Conservation (phyloP, 2,888 invertebrate genomes). For the Elgonia sp. region DNA sequence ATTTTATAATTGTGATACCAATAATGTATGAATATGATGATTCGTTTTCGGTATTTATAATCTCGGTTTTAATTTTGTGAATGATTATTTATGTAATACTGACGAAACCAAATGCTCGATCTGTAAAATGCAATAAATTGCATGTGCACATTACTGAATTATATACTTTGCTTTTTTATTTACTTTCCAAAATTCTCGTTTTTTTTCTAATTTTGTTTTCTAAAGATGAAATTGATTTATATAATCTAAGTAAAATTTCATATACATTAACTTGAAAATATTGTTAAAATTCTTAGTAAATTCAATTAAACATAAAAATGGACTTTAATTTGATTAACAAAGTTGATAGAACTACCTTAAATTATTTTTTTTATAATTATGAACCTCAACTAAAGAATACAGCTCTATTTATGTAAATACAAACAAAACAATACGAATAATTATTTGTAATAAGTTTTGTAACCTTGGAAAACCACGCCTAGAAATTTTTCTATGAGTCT, state of each 20-base stretch:
- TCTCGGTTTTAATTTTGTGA: neutral
- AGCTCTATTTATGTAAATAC: slow-evolving; percentile 34
- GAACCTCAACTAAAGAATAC: neutral
- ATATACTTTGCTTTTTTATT: no score
- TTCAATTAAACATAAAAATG: no score
- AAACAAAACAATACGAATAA: slow-evolving; percentile 42
- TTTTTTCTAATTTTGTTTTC: no score
- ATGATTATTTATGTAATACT: neutral
- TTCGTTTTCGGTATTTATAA: neutral
- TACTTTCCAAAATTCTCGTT: no score
- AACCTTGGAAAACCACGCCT: slow-evolving; percentile 64
- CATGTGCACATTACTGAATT: no score
- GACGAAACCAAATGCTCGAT: neutral
- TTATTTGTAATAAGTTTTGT: slow-evolving; percentile 55
- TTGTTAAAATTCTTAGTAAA: no score
- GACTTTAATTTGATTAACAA: no score
- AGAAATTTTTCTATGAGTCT: slow-evolving; percentile 41
- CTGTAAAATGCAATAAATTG: neutral
- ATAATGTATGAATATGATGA: neutral
- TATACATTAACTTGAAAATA: no score
- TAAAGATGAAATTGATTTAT: no score
- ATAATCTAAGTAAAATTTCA: no score
- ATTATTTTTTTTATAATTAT: neutral
- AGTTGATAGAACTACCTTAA: no score
- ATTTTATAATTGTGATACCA: neutral